Conservation (phyloP, 2,113 vertebrate genomes). For the Danionella cerebrum region DNA sequence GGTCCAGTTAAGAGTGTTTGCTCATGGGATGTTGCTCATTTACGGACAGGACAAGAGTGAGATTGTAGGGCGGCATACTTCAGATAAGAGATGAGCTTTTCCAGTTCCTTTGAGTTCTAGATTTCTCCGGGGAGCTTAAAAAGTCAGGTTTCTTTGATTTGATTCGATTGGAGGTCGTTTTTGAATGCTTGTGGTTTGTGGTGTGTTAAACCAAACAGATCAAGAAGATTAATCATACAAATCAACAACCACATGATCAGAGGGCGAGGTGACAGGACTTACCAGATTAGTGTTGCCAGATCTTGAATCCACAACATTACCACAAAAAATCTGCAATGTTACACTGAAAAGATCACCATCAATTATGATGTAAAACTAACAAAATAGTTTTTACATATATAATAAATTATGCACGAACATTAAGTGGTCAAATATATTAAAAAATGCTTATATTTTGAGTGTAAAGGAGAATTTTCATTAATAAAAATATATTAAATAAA, state of each 20-base stretch:
- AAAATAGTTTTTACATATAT: too few species aligned
- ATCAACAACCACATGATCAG: neutral
- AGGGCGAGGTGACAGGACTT: neutral
- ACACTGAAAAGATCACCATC: too few species aligned
- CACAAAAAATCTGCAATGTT: too few species aligned
- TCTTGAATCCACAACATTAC: neutral
- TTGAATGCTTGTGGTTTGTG: neutral
- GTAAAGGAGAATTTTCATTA: too few species aligned
- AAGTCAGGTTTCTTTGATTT: slow-evolving; percentile 1
- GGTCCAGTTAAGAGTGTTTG: slow-evolving; percentile 51
- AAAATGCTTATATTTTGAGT: too few species aligned
- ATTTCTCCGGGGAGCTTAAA: neutral
- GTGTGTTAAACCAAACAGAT: neutral
- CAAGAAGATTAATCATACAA: neutral
- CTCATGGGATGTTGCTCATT: slow-evolving; percentile 58
- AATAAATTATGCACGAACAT: too few species aligned
- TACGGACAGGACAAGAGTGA: slow-evolving; percentile 40
- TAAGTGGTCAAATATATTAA: too few species aligned
- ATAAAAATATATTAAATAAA: too few species aligned
- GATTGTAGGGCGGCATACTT: slow-evolving; percentile 42
- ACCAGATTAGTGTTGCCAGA: neutral
- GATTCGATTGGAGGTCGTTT: neutral
- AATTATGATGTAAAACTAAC: too few species aligned
- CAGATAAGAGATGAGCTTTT: slow-evolving; percentile 22
- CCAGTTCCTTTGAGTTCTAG: neutral